Percentiles rank a stretch among this genome's conserved stretches.
Conservation (phyloP, 2,113 vertebrate genomes). For the Coregonus clupeaformis region DNA sequence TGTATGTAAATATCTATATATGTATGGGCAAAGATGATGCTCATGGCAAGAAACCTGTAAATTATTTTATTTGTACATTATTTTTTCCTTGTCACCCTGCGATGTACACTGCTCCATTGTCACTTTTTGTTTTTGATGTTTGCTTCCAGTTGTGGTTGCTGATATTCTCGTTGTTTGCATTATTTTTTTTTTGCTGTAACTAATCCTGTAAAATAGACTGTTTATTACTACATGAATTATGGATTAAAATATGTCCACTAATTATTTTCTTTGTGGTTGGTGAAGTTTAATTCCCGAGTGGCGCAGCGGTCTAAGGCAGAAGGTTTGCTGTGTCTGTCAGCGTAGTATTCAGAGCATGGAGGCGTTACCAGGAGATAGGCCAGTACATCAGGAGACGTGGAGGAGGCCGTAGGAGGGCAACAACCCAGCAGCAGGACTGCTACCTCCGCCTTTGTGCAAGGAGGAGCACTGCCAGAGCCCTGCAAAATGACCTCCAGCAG, state of each 20-base stretch:
- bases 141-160: slow-evolving; percentile 32
- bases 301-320: too few relatives aligned
- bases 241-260: slow-evolving; percentile 59
- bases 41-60: slow-evolving; percentile 56
- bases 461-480: too few relatives aligned
- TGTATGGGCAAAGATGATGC: slow-evolving; percentile 47
- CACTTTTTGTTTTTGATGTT: slow-evolving; percentile 42
- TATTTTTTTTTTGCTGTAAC: slow-evolving; percentile 57
- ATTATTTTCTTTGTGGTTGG: too few relatives aligned
- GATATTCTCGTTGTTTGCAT: slow-evolving; percentile 31
- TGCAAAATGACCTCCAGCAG: too few relatives aligned
- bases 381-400: too few relatives aligned
- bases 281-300: too few relatives aligned
- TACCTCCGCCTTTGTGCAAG: too few relatives aligned
- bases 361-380: too few relatives aligned
- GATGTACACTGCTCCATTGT: slow-evolving; percentile 42
- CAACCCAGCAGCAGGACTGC: too few relatives aligned
- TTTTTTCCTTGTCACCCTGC: slow-evolving; percentile 25
- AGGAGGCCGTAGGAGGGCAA: too few relatives aligned
- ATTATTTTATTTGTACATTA: slow-evolving; percentile 55
- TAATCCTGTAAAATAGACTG: slow-evolving; percentile 71
- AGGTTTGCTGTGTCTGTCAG: too few relatives aligned
- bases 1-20: slow-evolving; percentile 31
- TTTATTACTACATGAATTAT: slow-evolving; percentile 69
- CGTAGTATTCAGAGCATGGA: too few relatives aligned